phyloP scores from a whole-genome alignment of 1,140 invertebrate genomes.

The Onthophagus taurus region DNA sequence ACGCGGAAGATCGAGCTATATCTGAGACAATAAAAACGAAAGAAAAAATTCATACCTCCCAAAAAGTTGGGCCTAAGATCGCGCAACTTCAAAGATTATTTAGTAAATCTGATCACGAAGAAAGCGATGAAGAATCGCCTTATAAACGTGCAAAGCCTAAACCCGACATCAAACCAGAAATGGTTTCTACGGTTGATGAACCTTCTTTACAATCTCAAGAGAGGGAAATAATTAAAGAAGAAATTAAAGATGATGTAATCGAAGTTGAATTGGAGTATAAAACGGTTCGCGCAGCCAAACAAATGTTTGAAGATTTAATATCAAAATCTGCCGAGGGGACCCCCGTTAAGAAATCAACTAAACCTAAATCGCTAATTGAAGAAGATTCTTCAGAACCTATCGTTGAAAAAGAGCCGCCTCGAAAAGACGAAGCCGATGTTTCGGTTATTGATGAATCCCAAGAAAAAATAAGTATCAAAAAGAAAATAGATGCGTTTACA shows the following conservation, averaged over 20 bases:
- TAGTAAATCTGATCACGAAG: constrained; percentile 30
- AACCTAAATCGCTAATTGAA: neutral
- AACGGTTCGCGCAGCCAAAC: constrained; percentile 44
- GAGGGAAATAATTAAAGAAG: neutral
- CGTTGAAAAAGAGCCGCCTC: constrained; percentile 3
- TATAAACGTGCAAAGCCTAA: constrained; percentile 10
- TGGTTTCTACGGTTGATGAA: neutral
- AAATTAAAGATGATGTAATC: constrained; percentile 18
- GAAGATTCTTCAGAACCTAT: constrained; percentile 10
- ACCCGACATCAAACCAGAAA: constrained; percentile 6
- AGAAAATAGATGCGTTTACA: constrained; percentile 10
- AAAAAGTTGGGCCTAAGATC: constrained; percentile 40
- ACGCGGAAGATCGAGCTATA: constrained; percentile 14
- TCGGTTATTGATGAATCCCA: constrained; percentile 12
- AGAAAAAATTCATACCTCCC: constrained; percentile 11
- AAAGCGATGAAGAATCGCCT: constrained; percentile 20
- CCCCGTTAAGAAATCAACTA: constrained; percentile 23
- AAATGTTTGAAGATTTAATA: constrained; percentile 44
- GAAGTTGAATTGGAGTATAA: constrained; percentile 29
- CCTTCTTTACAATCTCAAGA: neutral
- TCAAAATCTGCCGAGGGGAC: constrained; percentile 29
- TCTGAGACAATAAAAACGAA: constrained; percentile 10
- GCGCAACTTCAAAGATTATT: constrained; percentile 42
- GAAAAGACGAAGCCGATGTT: constrained; percentile 16
- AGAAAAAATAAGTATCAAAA: neutral